Percentiles rank a stretch among this genome's conserved stretches.
phyloP scores from a whole-genome alignment of 2,797 vertebrate genomes.

The Phaenicophaeus curvirostris region DNA sequence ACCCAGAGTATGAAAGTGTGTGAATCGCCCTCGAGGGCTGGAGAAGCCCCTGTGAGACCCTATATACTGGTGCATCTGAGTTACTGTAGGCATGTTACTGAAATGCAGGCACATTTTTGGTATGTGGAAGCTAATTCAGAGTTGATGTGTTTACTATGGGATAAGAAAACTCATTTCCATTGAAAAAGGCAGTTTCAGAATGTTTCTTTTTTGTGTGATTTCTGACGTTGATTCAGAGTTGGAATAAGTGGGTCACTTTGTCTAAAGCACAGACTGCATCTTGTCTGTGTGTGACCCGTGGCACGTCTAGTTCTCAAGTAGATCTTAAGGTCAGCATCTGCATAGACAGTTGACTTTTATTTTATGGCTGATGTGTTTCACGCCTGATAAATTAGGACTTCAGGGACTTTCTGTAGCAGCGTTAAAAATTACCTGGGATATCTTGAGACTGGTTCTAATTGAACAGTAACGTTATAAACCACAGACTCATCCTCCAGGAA shows the following conservation, averaged over 20 bases:
- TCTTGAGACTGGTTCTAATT: neutral
- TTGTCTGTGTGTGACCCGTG: neutral
- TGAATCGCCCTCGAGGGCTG: neutral
- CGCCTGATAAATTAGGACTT: neutral
- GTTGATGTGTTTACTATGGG: neutral
- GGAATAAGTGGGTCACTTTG: neutral
- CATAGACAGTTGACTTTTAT: neutral
- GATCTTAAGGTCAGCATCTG: neutral
- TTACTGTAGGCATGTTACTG: accelerated
- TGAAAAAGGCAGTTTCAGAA: neutral
- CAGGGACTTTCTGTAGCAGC: neutral
- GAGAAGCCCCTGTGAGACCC: neutral
- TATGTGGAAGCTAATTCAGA: neutral
- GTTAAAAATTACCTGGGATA: neutral
- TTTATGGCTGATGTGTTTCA: neutral
- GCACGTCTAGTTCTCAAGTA: neutral
- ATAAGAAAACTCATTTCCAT: neutral
- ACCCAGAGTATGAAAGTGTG: too few species aligned
- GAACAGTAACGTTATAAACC: neutral
- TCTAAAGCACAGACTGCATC: neutral
- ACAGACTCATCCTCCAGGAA: neutral
- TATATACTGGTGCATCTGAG: accelerated
- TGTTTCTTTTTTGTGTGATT: neutral
- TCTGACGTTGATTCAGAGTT: neutral
- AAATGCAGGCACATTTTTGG: neutral